Base-by-base conservation (phyloP, 2,113 vertebrate species). In the Phyllopteryx taeniolatus region DNA sequence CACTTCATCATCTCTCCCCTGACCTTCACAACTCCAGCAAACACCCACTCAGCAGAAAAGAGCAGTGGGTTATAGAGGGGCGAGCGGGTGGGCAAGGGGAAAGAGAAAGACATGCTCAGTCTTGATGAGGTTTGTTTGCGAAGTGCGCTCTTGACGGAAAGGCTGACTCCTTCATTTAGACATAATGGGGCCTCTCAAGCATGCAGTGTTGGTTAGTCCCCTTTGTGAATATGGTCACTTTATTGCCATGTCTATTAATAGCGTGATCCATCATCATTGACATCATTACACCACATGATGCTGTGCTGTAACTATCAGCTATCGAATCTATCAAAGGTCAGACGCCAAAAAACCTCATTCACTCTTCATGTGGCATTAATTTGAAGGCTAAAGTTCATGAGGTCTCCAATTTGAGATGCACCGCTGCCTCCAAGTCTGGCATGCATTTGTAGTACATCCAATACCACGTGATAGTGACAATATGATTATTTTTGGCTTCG, bases 101-200 rank as follows among this genome's bases (percentile, higher is more conserved):
- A 19, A 64, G 79, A 81, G 85, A 79, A 75, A 79, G 75, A 69
- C 72, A 2, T 43, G 77, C 74, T 83, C 63, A 77, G 81, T 82
- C 80, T 66, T 74, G 72, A 83, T 68, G 80, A 75, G 79, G 81
- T 84, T 79, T 86, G 86, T 86, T 80, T 77, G 84, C 59, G 64
- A 79, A 51, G 70, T 76, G 83, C 33, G 73, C 51, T 79, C 84
- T 85, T 76, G 61, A 75, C 86, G 78, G 79, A 80, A 76, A 3
- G 56, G 80, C 79, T 83, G 86, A 88, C 87, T 90, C 85, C 83
- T 80, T 84, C 79, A 54, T 78, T 74, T 59, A 73, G 83, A 91
- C 91, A 92, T 90, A 93, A 92, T 90, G 85, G 86, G 81, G 76
- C 78, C 86, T 88, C 88, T 92, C 83, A 89, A 66, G 44, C 44